Evolutionary conservation across 2,888 invertebrate genomes (phyloP).

Genomic region (Himalopsyche anomala): DNA sequence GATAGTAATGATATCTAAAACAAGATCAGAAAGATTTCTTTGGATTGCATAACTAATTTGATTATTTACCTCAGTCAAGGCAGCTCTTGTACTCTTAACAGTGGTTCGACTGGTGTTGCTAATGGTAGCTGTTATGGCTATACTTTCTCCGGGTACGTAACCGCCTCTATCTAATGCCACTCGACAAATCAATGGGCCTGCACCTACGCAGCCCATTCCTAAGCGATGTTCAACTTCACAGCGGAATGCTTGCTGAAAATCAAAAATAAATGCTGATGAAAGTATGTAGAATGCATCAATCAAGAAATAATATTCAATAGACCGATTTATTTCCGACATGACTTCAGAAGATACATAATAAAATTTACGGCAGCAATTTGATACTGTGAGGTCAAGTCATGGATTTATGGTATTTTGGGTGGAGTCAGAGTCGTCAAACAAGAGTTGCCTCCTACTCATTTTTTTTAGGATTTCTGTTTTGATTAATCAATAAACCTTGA

Average conservation of each 20-base stretch:
- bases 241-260: slow-evolving; percentile 87
- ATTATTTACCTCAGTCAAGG: slow-evolving; percentile 82
- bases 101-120: slow-evolving; percentile 91
- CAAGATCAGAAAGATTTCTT: too few relatives aligned
- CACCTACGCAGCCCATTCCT: slow-evolving; percentile 91
- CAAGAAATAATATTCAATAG: too few relatives aligned
- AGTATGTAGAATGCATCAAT: background rate
- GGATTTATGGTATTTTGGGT: too few relatives aligned
- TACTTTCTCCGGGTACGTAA: slow-evolving; percentile 96
- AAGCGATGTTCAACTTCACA: slow-evolving; percentile 94
- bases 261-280: background rate
- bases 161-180: slow-evolving; percentile 94
- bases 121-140: slow-evolving; percentile 90
- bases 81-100: slow-evolving; percentile 90
- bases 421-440: too few relatives aligned
- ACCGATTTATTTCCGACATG: too few relatives aligned
- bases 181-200: slow-evolving; percentile 90
- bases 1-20: background rate
- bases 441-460: too few relatives aligned
- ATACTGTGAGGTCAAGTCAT: too few relatives aligned
- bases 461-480: too few relatives aligned
- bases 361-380: too few relatives aligned
- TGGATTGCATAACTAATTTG: too few relatives aligned
- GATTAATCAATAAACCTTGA: too few relatives aligned
- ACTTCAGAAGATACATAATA: too few relatives aligned